These are phyloP conservation scores for Myotis vivesi DNA, from an alignment of 2,797 vertebrate species.

Conservation along the genomic window DNA sequence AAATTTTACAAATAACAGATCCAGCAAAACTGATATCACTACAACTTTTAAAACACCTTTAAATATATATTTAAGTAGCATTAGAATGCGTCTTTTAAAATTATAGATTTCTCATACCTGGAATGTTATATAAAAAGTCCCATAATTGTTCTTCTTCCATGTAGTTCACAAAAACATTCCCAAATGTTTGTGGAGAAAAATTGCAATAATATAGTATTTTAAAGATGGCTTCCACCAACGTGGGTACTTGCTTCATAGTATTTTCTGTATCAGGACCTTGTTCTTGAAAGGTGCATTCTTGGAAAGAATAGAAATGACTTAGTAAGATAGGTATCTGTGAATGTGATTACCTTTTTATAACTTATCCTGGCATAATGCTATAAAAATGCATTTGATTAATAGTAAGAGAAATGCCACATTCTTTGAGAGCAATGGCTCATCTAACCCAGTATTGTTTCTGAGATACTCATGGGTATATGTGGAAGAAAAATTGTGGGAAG, in stretches of 20 bases:
- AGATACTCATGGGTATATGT: background rate
- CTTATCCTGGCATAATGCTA: background rate
- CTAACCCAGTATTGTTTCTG: background rate
- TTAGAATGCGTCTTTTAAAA: constrained; percentile 19
- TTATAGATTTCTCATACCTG: constrained; percentile 87
- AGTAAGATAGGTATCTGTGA: constrained; percentile 32
- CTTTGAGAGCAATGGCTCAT: background rate
- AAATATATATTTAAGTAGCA: background rate
- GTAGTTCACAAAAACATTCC: constrained; percentile 88
- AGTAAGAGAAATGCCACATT: constrained; percentile 6
- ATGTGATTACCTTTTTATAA: background rate
- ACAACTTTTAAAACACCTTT: constrained; percentile 40
- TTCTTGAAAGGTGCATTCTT: constrained; percentile 76
- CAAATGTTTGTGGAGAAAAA: constrained; percentile 89
- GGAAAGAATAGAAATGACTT: constrained; percentile 66
- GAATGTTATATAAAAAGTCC: constrained; percentile 89
- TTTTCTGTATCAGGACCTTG: constrained; percentile 57
- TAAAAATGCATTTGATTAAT: constrained; percentile 45
- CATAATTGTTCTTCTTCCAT: constrained; percentile 91
- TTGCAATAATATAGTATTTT: constrained; percentile 88
- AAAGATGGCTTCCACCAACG: constrained; percentile 86
- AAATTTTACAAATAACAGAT: constrained; percentile 24
- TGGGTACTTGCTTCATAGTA: constrained; percentile 61
- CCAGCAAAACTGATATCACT: background rate
- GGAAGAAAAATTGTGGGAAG: background rate